Percentiles rank a stretch among this genome's conserved stretches.
These are phyloP conservation scores for Drosophila helvetica DNA, from an alignment of 2,888 invertebrate species.

Conservation along the genomic window DNA sequence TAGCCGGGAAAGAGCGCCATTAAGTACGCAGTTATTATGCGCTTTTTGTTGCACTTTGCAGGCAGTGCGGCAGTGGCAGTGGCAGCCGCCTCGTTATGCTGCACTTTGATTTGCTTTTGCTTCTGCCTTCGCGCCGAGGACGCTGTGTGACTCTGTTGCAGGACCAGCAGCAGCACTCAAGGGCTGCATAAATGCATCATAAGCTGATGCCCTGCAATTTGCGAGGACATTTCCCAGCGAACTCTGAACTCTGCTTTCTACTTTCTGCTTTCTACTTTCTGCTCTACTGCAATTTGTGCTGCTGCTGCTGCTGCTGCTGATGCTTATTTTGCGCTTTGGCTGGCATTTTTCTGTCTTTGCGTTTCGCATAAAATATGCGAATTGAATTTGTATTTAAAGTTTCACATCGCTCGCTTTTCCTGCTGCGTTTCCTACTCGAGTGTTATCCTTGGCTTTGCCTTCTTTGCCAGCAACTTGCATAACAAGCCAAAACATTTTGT, in stretches of 20 bases:
- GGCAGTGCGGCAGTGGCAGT: no score
- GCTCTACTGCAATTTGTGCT: conserved; percentile 61
- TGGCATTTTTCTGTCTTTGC: conserved; percentile 63
- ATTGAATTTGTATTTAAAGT: conserved; percentile 80
- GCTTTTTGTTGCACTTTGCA: conserved; percentile 73
- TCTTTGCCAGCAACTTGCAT: conserved; percentile 63
- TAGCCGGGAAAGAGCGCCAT: conserved; percentile 56
- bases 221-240: conserved; percentile 64
- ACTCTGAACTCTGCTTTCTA: background rate
- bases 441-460: conserved; percentile 7
- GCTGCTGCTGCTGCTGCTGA: conserved; percentile 15
- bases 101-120: conserved; percentile 62
- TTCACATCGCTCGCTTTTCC: conserved; percentile 35
- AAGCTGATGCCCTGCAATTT: conserved; percentile 66
- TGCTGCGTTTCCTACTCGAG: background rate
- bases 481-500: conserved; percentile 79
- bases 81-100: conserved; percentile 66
- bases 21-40: conserved; percentile 76
- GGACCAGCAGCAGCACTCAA: conserved; percentile 46
- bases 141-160: background rate
- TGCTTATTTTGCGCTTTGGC: conserved; percentile 74
- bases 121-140: conserved; percentile 37
- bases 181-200: conserved; percentile 77
- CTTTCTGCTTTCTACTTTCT: conserved; percentile 3
- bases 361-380: conserved; percentile 76